Evolutionary conservation across 2,797 vertebrate genomes (phyloP).

Genomic region (Gallinago nigripennis): DNA sequence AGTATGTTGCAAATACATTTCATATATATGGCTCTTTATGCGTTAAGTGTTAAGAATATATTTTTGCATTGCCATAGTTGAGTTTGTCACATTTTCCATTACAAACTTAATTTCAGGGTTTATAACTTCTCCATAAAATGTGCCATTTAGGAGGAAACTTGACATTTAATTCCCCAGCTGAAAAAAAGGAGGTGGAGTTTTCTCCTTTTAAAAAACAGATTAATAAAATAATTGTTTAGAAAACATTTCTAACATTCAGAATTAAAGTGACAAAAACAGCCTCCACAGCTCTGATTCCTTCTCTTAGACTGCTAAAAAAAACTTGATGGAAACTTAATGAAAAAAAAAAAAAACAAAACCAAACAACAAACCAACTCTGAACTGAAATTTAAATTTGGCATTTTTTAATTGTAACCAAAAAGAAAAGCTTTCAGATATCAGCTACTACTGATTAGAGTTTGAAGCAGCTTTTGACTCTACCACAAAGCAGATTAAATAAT

Average conservation of each 20-base stretch:
- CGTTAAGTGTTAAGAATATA: slow-evolving; percentile 67
- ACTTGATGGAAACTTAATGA: background rate
- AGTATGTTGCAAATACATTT: slow-evolving; percentile 62
- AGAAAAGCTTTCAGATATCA: background rate
- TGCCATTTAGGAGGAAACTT: slow-evolving; percentile 54
- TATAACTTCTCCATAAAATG: slow-evolving; percentile 68
- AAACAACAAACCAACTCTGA: background rate
- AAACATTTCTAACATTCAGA: background rate
- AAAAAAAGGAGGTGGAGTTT: background rate
- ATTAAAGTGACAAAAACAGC: background rate
- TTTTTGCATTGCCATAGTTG: slow-evolving; percentile 61
- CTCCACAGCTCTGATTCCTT: background rate
- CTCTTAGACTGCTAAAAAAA: background rate
- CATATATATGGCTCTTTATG: slow-evolving; percentile 43
- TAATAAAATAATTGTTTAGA: slow-evolving; percentile 35
- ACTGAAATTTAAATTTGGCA: background rate
- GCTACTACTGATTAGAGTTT: background rate
- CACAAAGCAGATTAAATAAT: background rate
- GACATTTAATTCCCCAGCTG: slow-evolving; percentile 60
- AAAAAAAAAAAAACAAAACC: background rate
- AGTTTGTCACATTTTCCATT: slow-evolving; percentile 74
- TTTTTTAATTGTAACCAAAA: background rate
- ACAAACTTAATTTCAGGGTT: slow-evolving; percentile 70
- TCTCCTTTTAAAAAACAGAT: background rate
- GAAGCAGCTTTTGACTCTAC: background rate